A percentile compares a stretch with the other conserved stretches of the same genome.
Conservation (phyloP, 2,797 vertebrate species). For the Meriones psammophilus region DNA sequence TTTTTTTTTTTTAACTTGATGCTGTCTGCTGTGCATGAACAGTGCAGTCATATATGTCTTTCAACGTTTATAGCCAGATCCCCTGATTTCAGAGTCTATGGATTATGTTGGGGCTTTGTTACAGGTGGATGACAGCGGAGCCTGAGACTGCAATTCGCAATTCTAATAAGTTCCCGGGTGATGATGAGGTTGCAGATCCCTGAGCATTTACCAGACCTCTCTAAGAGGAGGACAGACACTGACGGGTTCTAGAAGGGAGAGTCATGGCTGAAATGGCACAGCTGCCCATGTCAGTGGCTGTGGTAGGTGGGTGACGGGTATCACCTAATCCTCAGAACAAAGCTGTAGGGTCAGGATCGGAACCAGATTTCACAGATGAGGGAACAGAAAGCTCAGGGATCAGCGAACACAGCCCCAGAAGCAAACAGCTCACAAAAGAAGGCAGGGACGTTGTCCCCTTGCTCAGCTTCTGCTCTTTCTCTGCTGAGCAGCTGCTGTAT, state of each 20-base stretch:
- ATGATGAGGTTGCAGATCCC: not conserved
- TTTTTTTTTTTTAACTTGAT: not conserved
- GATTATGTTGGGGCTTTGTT: not conserved
- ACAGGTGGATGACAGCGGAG: not conserved
- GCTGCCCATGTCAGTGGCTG: not conserved
- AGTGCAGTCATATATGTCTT: not conserved
- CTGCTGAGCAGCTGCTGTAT: not conserved
- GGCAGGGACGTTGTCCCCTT: not conserved
- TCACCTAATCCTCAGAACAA: not conserved
- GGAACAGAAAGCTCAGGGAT: not conserved
- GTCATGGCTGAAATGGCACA: not conserved
- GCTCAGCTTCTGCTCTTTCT: not conserved
- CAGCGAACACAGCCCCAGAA: not conserved
- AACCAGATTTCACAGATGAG: conserved; percentile 16
- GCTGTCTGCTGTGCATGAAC: not conserved
- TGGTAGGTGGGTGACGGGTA: not conserved
- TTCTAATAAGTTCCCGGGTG: not conserved
- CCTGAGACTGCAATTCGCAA: not conserved
- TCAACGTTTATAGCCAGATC: not conserved
- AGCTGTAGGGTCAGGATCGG: not conserved
- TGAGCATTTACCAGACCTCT: not conserved
- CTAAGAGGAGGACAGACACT: not conserved
- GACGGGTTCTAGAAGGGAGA: not conserved
- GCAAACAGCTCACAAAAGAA: not conserved
- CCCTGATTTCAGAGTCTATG: not conserved